Evolutionary conservation across 2,888 invertebrate genomes (phyloP).

Genomic region (Xylota segnis): DNA sequence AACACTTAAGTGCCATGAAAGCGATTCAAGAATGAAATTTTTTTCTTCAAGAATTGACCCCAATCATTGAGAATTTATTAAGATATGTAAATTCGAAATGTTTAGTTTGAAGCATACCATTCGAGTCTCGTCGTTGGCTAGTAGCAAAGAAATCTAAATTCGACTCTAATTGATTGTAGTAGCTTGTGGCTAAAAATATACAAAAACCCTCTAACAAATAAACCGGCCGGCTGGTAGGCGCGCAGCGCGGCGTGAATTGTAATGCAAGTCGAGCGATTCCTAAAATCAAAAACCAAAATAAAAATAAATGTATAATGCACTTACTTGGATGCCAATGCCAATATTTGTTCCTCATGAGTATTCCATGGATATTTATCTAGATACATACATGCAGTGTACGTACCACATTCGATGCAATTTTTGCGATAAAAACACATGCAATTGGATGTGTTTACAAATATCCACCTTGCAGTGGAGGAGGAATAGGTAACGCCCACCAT

Average conservation of each 20-base stretch:
- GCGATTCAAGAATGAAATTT: slow-evolving; percentile 2
- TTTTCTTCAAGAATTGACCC: slow-evolving; percentile 10
- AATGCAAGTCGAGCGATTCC: not conserved
- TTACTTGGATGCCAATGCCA: not conserved
- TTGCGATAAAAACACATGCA: not conserved
- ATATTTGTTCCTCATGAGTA: not conserved
- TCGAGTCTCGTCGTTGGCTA: not conserved
- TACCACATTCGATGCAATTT: not conserved
- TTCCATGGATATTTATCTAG: not conserved
- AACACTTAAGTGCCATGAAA: slow-evolving; percentile 19
- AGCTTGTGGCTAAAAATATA: slow-evolving; percentile 2
- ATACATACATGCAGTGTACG: too few species aligned
- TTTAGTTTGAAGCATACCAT: not conserved
- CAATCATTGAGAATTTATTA: slow-evolving; percentile 10
- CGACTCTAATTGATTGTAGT: slow-evolving; percentile 2
- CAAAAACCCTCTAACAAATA: not conserved
- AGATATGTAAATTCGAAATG: not conserved
- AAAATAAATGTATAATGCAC: not conserved
- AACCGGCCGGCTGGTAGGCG: not conserved
- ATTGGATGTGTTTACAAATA: too few species aligned
- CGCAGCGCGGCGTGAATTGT: not conserved
- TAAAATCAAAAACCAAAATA: not conserved
- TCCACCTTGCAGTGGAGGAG: too few species aligned
- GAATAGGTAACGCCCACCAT: too few species aligned
- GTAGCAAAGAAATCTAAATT: slow-evolving; percentile 9